Evolutionary conservation across 2,797 vertebrate species (phyloP), one percentile per base, ranked within the genome.

Genomic region (Hipposideros larvatus): DNA sequence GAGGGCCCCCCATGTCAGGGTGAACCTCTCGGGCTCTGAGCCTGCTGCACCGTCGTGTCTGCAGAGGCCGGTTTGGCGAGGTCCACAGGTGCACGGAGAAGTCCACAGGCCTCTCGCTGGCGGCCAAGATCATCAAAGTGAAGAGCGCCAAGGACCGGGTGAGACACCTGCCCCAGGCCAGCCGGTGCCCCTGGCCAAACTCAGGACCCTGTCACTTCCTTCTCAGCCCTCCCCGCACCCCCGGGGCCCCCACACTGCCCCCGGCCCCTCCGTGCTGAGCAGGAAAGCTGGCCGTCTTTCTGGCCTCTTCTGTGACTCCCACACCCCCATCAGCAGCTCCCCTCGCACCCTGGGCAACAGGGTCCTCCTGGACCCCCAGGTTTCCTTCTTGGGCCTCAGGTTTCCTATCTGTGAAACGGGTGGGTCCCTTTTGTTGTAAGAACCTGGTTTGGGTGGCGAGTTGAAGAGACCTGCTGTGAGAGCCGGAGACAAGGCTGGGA

Each of bases 101-200:
- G 90, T 98, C 99, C 0, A 99, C 99, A 0, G 99, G 99, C 21
- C 99, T 99, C 68, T 98, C 86, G 22, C 98, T 99, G 92, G 99
- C 99, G 4, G 99, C 99, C 97, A 99, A 99, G 98, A 99, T 99
- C 95, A 99, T 99, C 84, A 99, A 99, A 98, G 99, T 99, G 93
- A 99, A 99, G 98, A 99, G 97, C 88, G 94, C 98, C 91, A 99
- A 99, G 96, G 99, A 99, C 92, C 98, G 98, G 99, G 99, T 99
- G 97, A 99, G 94, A 75, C 63, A 0, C 46, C 48, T 21, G 28
- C 65, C 6, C 61, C 7, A 6, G 61, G 86, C 59, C 9, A 11
- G 10, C 46, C 4, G 11, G 34, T 10, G 74, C 46, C 63, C 48
- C 9, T 10, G 73, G 73, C 41, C 46, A 14, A 13, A 9, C 13